Evolutionary conservation across 2,888 invertebrate species (phyloP), one percentile per base, ranked within the genome.

Genomic region (Volucella bombylans): DNA sequence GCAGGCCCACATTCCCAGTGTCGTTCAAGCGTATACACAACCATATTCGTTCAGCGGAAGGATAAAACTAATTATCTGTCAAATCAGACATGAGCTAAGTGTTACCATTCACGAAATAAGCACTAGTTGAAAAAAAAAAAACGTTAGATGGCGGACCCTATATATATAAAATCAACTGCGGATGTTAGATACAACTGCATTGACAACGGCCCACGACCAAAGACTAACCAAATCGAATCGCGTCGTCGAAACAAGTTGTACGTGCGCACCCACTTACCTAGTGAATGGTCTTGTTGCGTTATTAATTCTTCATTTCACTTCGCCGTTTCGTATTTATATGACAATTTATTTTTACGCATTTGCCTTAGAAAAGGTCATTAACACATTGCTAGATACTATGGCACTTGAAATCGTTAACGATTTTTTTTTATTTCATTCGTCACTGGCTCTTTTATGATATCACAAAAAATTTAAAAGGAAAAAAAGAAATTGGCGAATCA

Each of bases 191-290:
- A 23, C 18, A 23, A 31, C 31, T 31, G 31, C 31, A 31, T 6
- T 31, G 31, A 4, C 4, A 31, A 31, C 31, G 31, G 31, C 31
- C 31, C 0, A 31, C 6, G 31, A 31, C 31, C 31, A 76, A 67
- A 50, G 45, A 52, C 31, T 31, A 41, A 39, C 6, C 15, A 50
- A 31, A 31, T 31, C 38, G 61, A 54, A 18, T 31, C 52, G 45
- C 52, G 61, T 61, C 76, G 41, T 45, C 18, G 45, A 18, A 61
- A 54, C 50, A 52, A 18, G 18, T 67, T 39, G 49, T 61, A 62
- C 54, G 52, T 55, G 55, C n/a, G 61, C 69, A 62, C 62, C 77
- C 57, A 69, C 69, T 69, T 64, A 64, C 73, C 73, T 47, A 73
- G 55, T 64, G 55, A 68, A 68, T 54, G 64, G 14, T 43, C 50